Percentiles rank a stretch among this genome's conserved stretches.
These are phyloP conservation scores for Bilobella aurantiaca DNA, from an alignment of 1,140 invertebrate species.

Conservation along the genomic window DNA sequence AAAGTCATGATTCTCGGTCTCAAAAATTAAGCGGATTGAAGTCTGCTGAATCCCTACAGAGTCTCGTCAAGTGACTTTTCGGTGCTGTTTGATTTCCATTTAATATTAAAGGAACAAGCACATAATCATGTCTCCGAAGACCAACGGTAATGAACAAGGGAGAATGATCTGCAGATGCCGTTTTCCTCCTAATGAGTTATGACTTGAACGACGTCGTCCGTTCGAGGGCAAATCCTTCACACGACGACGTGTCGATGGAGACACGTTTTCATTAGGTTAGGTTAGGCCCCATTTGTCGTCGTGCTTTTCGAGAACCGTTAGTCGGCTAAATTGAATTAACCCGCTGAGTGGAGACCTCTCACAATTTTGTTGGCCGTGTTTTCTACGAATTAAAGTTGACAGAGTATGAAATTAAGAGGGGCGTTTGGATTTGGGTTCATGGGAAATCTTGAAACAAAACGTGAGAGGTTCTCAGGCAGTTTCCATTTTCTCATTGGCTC, in stretches of 20 bases:
- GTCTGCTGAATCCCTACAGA: background rate
- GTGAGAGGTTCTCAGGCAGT: too few species aligned
- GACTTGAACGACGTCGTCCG: background rate
- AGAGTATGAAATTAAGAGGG: background rate
- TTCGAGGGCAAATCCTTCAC: background rate
- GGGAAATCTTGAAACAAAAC: background rate
- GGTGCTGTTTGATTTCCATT: too few species aligned
- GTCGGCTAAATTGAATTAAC: too few species aligned
- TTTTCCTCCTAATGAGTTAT: slow-evolving; percentile 1
- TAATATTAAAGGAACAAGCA: too few species aligned
- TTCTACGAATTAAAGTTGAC: background rate
- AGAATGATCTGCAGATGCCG: background rate
- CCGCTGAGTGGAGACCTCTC: too few species aligned
- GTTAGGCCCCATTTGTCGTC: too few species aligned
- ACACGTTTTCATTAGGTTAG: background rate
- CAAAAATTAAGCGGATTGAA: background rate
- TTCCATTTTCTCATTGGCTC: too few species aligned
- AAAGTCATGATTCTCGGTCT: slow-evolving; percentile 1
- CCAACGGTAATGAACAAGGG: background rate
- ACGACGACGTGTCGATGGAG: background rate
- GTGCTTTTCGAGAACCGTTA: too few species aligned
- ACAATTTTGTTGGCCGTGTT: background rate
- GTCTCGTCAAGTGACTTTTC: background rate
- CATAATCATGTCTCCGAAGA: too few species aligned
- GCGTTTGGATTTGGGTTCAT: too few species aligned